These are phyloP conservation scores for Antrozous pallidus DNA, from an alignment of 2,797 vertebrate genomes.

Conservation along the genomic window DNA sequence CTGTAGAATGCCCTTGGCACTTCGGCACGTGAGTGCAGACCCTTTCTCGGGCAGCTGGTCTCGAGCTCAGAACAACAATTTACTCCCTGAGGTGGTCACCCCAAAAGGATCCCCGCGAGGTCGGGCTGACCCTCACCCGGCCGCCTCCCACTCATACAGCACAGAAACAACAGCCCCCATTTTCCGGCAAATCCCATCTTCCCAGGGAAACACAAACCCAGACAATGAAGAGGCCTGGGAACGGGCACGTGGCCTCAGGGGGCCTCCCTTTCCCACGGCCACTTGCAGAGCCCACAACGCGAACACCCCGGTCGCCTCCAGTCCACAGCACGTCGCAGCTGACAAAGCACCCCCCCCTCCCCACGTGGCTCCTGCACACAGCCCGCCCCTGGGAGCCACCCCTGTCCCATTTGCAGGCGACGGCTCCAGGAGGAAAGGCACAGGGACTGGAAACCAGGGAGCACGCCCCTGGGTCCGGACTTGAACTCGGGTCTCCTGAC, in stretches of 20 bases:
- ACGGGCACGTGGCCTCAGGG: fast-evolving
- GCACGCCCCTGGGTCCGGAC: background rate
- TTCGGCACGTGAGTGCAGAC: fast-evolving
- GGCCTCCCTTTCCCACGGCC: too few relatives aligned
- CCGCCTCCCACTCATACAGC: background rate
- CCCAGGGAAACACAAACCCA: background rate
- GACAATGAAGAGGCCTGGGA: background rate
- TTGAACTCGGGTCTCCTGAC: background rate
- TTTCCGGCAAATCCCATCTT: slow-evolving; percentile 27
- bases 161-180: slow-evolving; percentile 30
- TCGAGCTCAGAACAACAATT: background rate
- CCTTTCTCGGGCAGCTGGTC: background rate
- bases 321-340: background rate
- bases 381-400: background rate
- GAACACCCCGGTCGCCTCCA: fast-evolving
- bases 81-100: background rate
- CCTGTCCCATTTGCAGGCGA: background rate
- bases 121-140: background rate
- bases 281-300: fast-evolving
- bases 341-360: background rate
- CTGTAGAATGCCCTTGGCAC: background rate
- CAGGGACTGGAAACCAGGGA: fast-evolving
- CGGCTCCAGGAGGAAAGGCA: background rate
- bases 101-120: background rate
- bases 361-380: background rate